Conservation (phyloP, 1,140 invertebrate species). For the Drosophila albomicans region DNA sequence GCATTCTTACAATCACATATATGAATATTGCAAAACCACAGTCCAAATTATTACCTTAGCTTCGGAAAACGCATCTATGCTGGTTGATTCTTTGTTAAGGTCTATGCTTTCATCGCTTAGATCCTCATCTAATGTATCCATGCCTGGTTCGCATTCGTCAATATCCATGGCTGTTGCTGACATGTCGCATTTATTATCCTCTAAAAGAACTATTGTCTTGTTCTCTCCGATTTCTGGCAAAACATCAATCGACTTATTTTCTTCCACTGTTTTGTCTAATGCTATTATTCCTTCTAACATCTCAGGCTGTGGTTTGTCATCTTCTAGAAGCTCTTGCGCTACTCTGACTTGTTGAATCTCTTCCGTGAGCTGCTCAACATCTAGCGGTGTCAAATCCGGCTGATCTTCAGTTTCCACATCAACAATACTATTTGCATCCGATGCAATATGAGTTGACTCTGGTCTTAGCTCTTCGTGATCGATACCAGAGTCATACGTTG, state of each 20-base stretch:
- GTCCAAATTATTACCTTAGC: constrained; percentile 25
- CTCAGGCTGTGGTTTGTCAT: neutral
- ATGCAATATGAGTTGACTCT: constrained; percentile 12
- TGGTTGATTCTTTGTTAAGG: neutral
- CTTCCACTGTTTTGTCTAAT: constrained; percentile 7
- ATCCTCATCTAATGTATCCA: constrained; percentile 6
- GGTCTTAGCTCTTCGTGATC: constrained; percentile 46
- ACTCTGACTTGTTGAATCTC: constrained; percentile 19
- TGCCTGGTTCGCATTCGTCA: neutral
- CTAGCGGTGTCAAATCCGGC: constrained; percentile 3
- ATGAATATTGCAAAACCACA: too few species aligned
- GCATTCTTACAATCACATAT: neutral
- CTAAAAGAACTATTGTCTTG: neutral
- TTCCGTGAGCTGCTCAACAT: neutral
- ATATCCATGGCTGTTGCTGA: constrained; percentile 1
- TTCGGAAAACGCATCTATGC: constrained; percentile 41
- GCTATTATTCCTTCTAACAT: neutral
- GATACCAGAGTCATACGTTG: constrained; percentile 61
- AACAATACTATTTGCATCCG: constrained; percentile 19
- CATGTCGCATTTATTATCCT: neutral
- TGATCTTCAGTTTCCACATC: neutral
- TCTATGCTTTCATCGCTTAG: neutral
- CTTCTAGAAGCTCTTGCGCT: neutral
- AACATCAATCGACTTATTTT: neutral
- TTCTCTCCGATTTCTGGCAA: neutral